Evolutionary conservation across 2,797 vertebrate genomes (phyloP), one percentile per base, ranked within the genome.

Genomic region (Synanceia verrucosa): DNA sequence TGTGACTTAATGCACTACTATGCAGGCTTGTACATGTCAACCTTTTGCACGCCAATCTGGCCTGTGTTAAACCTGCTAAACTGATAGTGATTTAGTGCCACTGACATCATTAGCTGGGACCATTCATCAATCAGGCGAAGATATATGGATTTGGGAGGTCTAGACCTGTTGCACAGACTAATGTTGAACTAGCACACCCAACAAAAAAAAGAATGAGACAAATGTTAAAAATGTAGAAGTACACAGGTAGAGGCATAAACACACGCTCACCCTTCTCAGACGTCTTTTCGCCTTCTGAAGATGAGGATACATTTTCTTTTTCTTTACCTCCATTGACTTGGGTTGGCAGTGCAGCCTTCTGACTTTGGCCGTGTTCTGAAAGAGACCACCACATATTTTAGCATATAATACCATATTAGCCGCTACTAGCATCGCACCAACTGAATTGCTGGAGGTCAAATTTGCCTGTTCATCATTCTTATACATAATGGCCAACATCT

Each of bases 231-330:
- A 61, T 14, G n/a, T 19, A 34, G 11, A 18, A 1, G 29, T 19
- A 53, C 16, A 61, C 48, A 55, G 19, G 18, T 14, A 52, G 4
- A 44, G 3, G 18, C 5, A 44, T 2, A 48, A 3, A 41, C 1
- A 65, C 12, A 24, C 29, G 60, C 78, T 77, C 66, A 89, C 86
- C 82, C 37, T 75, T 87, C 50, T 65, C 69, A 23, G 64, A 9
- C 0, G 31, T 34, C 13, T 78, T 80, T 59, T 78, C 70, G 43
- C 39, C 65, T 24, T 58, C 62, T 37, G 56, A 39, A 24, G 58
- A 8, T 7, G 31, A 9, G 2, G 47, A 48, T 16, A 9, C 28
- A 6, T 60, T 65, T 67, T 76, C 71, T n/a, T 6, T 69, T 8
- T 69, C 67, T 7, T 61, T 70, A 9, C 16, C 62, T 48, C 21